A percentile compares a stretch with the other conserved stretches of the same genome.
phyloP scores from a whole-genome alignment of 2,113 vertebrate species.

The Syngnathus typhle region DNA sequence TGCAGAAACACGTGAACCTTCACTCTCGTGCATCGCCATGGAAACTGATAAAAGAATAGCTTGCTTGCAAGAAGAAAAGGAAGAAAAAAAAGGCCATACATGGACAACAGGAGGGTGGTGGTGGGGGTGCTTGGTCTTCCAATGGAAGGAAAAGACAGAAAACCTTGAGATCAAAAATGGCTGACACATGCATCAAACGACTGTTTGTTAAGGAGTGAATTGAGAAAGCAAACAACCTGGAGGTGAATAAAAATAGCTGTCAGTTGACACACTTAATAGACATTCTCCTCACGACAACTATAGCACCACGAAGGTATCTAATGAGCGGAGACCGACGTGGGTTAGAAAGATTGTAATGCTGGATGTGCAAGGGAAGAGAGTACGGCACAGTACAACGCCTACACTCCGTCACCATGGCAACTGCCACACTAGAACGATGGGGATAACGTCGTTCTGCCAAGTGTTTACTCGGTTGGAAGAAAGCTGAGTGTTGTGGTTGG shows the following conservation, averaged over 20 bases:
- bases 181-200: neutral
- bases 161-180: neutral
- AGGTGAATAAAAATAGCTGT: neutral
- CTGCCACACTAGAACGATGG: conserved; percentile 63
- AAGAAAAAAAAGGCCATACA: conserved; percentile 15
- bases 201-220: too few relatives aligned
- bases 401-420: conserved; percentile 68
- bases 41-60: conserved; percentile 69
- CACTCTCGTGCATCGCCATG: conserved; percentile 58
- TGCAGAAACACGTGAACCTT: conserved; percentile 17
- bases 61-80: conserved; percentile 21
- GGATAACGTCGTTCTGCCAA: conserved; percentile 57
- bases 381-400: conserved; percentile 67
- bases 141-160: conserved; percentile 8
- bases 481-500: neutral
- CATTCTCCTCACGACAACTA: neutral
- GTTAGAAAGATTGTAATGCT: neutral
- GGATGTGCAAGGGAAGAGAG: conserved; percentile 44
- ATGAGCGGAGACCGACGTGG: conserved; percentile 2
- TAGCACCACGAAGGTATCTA: neutral
- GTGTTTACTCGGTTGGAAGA: conserved; percentile 37
- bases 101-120: conserved; percentile 8
- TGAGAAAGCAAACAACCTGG: neutral
- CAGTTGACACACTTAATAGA: neutral
- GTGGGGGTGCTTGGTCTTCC: neutral